Conservation (phyloP, 2,797 vertebrate genomes). For the Anomalospiza imberbis region DNA sequence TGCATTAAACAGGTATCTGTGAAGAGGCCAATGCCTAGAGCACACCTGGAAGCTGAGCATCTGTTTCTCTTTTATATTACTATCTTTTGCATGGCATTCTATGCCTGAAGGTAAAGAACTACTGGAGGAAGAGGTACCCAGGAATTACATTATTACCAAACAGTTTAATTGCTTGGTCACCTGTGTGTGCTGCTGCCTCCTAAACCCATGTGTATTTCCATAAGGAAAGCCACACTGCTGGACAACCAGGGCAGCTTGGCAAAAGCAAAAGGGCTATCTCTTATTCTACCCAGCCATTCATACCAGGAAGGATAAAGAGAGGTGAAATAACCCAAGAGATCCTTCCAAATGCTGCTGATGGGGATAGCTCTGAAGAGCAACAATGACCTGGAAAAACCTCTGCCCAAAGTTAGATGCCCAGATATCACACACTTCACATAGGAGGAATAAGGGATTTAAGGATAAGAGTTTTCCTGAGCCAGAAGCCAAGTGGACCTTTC, state of each 20-base stretch:
- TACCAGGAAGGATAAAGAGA: background rate
- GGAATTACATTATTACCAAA: background rate
- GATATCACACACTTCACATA: background rate
- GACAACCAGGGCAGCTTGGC: background rate
- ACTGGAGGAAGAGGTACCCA: background rate
- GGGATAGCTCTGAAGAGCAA: background rate
- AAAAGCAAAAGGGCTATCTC: background rate
- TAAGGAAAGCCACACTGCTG: background rate
- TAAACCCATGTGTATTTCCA: accelerated
- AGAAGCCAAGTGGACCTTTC: background rate
- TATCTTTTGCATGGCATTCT: background rate
- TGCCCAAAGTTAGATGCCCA: background rate
- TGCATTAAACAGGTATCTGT: background rate
- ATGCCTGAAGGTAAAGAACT: background rate
- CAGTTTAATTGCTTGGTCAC: background rate
- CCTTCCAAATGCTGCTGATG: background rate
- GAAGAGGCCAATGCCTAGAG: background rate
- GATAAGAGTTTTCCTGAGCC: background rate
- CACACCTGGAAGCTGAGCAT: background rate
- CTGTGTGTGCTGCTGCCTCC: background rate
- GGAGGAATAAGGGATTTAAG: background rate
- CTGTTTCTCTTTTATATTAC: background rate
- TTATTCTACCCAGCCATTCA: background rate
- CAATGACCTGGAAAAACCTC: background rate
- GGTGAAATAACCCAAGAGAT: background rate